Evolutionary conservation across 35 echinoderm and acorn worm genomes (phyloP), one percentile per base, ranked within the genome.

Genomic region (Ophiothrix spiculata): DNA sequence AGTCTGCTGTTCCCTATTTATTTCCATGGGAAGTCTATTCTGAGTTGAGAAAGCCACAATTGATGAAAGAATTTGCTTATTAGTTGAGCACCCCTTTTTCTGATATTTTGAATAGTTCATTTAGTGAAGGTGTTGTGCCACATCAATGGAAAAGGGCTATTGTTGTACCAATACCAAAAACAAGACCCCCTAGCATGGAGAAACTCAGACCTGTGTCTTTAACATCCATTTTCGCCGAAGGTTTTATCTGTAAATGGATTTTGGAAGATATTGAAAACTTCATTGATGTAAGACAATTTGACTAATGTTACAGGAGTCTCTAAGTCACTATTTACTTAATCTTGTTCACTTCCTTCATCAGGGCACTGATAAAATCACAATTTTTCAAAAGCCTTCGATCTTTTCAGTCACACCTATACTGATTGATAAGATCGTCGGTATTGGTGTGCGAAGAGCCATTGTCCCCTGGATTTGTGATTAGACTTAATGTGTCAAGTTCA

Each of bases 141-240:
- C 0, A 23, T 33, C 38, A 81, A 75, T 91, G 41, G 82, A 85
- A 91, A 39, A 60, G 82, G 63, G n/a, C n/a, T 31, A 36, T 85
- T 8, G 81, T 85, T 63, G 89, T 85, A 21, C 82, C 89, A 38
- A 75, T 91, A n/a, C 89, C 89, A 14, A 91, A 85, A 54, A 75
- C 74, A 11, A 56, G 37, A 23, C 89, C 46, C 40, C 38, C 88
- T 28, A 45, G 29, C 29, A 31, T 78, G n/a, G 82, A 91, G 19
- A 86, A 91, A 79, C 40, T 91, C 35, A 23, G 39, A 25, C 89
- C 89, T n/a, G 60, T 91, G 33, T 85, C 82, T 16, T 75, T 91
- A 15, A 85, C 79, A 37, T 28, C 35, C 39, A 45, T 1, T 76
- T 91, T 91, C 31, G 75, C 74, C 35, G 89, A 85, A 39, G 39